Evolutionary conservation across 2,113 vertebrate species (phyloP).

Genomic region (Dicerorhinus sumatrensis): DNA sequence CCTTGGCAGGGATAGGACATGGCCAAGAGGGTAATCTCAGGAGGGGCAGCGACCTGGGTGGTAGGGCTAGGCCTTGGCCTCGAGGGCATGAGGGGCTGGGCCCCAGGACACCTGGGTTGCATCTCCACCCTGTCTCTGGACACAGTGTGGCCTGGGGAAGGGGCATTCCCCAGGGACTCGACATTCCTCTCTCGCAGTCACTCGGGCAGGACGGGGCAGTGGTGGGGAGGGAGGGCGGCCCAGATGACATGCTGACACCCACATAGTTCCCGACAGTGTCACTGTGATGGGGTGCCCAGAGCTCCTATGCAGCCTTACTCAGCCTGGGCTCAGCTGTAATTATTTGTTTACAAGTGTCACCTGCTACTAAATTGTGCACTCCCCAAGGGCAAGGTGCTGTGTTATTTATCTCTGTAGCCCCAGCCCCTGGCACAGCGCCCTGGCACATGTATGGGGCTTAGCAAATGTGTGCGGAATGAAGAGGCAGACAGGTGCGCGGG

Average conservation of each 20-base stretch:
- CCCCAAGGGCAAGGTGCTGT: background rate
- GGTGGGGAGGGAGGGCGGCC: background rate
- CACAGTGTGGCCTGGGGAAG: background rate
- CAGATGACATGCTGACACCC: background rate
- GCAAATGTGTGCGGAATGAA: background rate
- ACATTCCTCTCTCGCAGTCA: slow-evolving; percentile 28
- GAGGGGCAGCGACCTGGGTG: background rate
- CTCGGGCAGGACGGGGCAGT: background rate
- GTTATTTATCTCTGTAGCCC: background rate
- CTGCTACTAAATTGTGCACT: background rate
- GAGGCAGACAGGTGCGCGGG: background rate
- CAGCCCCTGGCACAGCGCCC: background rate
- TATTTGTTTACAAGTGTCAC: background rate
- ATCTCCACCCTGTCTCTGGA: background rate
- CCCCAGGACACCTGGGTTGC: background rate
- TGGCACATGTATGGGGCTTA: background rate
- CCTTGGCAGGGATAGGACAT: rapidly evolving
- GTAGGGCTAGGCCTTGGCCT: background rate
- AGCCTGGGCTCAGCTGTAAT: background rate
- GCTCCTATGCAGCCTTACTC: background rate
- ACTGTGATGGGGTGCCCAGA: background rate
- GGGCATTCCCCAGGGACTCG: background rate
- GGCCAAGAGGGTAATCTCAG: background rate
- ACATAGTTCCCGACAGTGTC: background rate
- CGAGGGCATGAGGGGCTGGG: background rate